These are phyloP conservation scores for Heterotilapia buettikoferi DNA, from an alignment of 2,113 vertebrate genomes.

Conservation along the genomic window DNA sequence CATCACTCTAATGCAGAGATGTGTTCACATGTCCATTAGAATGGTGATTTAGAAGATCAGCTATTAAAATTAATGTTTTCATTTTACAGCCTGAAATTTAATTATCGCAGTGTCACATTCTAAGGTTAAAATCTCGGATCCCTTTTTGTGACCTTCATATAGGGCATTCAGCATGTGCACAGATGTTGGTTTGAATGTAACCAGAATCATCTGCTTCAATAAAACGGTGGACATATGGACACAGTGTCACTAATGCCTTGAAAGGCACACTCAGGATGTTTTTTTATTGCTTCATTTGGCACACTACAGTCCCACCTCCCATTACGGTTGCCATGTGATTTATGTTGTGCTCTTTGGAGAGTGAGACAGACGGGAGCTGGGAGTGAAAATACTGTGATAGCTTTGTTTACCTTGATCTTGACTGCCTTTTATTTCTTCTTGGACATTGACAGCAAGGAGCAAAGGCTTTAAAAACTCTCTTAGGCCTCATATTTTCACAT, in stretches of 20 bases:
- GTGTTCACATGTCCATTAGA: background rate
- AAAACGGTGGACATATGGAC: conserved; percentile 46
- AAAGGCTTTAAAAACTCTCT: background rate
- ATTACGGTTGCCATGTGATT: conserved; percentile 53
- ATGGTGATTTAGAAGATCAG: background rate
- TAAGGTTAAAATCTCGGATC: background rate
- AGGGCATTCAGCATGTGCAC: background rate
- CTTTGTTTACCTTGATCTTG: conserved; percentile 52
- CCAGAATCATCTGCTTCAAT: conserved; percentile 15
- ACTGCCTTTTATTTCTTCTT: conserved; percentile 31
- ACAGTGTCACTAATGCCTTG: conserved; percentile 51
- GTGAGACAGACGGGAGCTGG: background rate
- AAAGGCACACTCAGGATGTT: conserved; percentile 48
- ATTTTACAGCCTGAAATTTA: background rate
- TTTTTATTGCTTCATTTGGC: conserved; percentile 63
- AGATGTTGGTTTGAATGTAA: conserved; percentile 30
- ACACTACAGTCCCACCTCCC: conserved; percentile 34
- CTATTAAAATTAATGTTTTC: background rate
- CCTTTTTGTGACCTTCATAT: conserved; percentile 24
- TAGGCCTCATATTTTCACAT: background rate
- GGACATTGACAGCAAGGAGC: conserved; percentile 1
- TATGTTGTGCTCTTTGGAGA: conserved; percentile 46
- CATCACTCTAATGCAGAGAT: background rate
- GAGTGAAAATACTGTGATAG: conserved; percentile 16
- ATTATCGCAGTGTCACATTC: background rate